Base-by-base conservation (phyloP, 2,797 vertebrate species). In the Dromococcyx pavoninus region DNA sequence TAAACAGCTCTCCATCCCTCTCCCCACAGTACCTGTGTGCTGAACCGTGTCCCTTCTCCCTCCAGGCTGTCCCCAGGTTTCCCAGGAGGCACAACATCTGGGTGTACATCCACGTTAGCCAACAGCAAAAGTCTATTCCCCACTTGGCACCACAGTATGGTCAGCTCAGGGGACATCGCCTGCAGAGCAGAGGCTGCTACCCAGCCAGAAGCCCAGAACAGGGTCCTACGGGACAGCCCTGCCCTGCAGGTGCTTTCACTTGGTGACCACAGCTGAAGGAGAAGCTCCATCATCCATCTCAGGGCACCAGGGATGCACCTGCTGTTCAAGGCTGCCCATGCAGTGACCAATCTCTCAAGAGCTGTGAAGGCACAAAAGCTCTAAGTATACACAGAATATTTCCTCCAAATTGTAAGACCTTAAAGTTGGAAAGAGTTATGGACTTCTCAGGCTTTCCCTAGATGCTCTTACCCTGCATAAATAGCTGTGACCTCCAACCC, bases 171-270 rank as follows among this genome's bases (percentile, higher is more conserved):
- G 64, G 53, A 41, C 23, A 37, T 8, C 2, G 2, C 19, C 17
- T 76, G 33, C 66, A 84, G 58, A 65, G 39, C 35, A 75, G 73
- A 69, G 80, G 73, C 87, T 89, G 71, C 85, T 35, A 13, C 44
- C 46, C 61, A 51, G 41, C 37, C 88, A 91, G 51, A 30, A 75
- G 69, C 46, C n/a, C 3, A 75, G 7, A 50, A 54, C 4, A 10
- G 18, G 18, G 17, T 53, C 28, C 89, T 33, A 14, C 9, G 3
- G 11, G 24, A 32, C 24, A 48, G n/a, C 18, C 37, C 19, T 8
- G 17, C 21, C 21, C 53, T 80, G 48, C 30, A 67, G 72, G 13
- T 48, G 54, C n/a, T 33, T 62, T 44, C 75, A 24, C 10, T 48
- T 57, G 60, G 62, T n/a, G 58, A 56, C 28, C 1, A 3, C 1